phyloP scores from a whole-genome alignment of 2,888 invertebrate genomes.

The Entomobrya multifasciata region DNA sequence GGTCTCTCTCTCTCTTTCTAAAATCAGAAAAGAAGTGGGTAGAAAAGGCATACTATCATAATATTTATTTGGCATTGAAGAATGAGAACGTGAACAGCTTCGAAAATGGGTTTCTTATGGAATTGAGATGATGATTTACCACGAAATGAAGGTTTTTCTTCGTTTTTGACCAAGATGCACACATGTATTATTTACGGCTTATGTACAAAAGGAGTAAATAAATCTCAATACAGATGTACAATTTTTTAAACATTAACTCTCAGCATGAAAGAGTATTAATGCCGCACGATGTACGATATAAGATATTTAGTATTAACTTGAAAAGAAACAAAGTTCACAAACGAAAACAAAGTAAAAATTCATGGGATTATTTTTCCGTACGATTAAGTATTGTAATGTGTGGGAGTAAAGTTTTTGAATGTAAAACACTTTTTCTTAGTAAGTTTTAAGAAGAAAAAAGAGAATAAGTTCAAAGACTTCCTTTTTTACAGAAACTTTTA shows the following conservation, averaged over 20 bases:
- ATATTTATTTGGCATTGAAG: slow-evolving; percentile 60
- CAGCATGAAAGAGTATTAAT: too few species aligned
- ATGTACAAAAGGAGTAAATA: background rate
- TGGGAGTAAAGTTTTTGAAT: slow-evolving; percentile 44
- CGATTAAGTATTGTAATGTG: slow-evolving; percentile 40
- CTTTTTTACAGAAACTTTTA: background rate
- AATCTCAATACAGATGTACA: slow-evolving; percentile 20
- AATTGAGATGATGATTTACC: slow-evolving; percentile 28
- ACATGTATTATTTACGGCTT: slow-evolving; percentile 1
- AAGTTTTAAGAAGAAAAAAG: background rate
- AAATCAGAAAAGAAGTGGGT: slow-evolving; percentile 33
- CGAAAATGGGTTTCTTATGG: slow-evolving; percentile 45
- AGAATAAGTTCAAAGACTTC: slow-evolving; percentile 39
- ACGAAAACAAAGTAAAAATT: slow-evolving; percentile 25
- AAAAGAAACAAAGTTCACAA: slow-evolving; percentile 27
- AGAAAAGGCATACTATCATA: slow-evolving; percentile 1
- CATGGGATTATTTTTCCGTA: slow-evolving; percentile 32
- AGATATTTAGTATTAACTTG: too few species aligned
- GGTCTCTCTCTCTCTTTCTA: background rate
- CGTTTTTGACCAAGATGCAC: slow-evolving; percentile 35
- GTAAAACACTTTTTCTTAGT: background rate
- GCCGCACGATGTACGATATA: too few species aligned
- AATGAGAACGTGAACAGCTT: slow-evolving; percentile 57
- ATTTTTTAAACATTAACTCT: background rate
- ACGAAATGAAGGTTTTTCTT: slow-evolving; percentile 46